Base-by-base conservation (phyloP, 2,113 vertebrate species). In the Microcebus murinus region DNA sequence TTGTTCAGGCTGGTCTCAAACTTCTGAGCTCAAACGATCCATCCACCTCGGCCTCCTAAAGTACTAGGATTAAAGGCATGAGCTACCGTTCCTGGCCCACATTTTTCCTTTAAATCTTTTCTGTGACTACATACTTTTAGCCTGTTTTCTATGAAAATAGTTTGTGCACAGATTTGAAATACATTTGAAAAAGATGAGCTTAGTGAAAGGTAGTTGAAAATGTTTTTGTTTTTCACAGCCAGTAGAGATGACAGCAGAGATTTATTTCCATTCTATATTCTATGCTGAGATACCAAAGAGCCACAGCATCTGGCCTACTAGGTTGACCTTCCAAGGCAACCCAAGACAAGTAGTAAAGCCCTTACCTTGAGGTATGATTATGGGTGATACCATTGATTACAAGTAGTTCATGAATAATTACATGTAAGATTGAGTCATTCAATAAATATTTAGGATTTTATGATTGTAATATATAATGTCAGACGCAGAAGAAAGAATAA, bases 401-500 rank as follows among this genome's bases (percentile, higher is more conserved):
- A 65, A n/a, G 80, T 57, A 71, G 4, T 39, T 96, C 68, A 93
- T 36, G 52, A 79, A 73, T 91, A 74, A 92, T 77, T 79, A n/a
- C n/a, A 10, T 70, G 14, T 94, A 77, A 94, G 8, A 84, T 14
- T 95, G 68, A 92, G 36, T 74, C 29, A 87, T 34, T 87, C 52
- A 39, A 7, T 76, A 73, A 91, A 63, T 71, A 89, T 50, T 70
- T 81, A 50, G n/a, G 73, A 57, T 57, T 93, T 90, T 73, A 23
- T 85, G 36, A 92, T 74, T 83, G 4, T 86, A 52, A 52, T 79
- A 15, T 67, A n/a, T 81, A 86, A 48, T 67, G 50, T 31, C 68
- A 91, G 71, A 81, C 20, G 73, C 21, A 77, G 57, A 89, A 95
- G 67, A 82, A 95, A 88, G n/a, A 93, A 85, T 61, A 85, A 74